Base-by-base conservation (phyloP, 2,113 vertebrate genomes). In the Phyllostomus discolor region DNA sequence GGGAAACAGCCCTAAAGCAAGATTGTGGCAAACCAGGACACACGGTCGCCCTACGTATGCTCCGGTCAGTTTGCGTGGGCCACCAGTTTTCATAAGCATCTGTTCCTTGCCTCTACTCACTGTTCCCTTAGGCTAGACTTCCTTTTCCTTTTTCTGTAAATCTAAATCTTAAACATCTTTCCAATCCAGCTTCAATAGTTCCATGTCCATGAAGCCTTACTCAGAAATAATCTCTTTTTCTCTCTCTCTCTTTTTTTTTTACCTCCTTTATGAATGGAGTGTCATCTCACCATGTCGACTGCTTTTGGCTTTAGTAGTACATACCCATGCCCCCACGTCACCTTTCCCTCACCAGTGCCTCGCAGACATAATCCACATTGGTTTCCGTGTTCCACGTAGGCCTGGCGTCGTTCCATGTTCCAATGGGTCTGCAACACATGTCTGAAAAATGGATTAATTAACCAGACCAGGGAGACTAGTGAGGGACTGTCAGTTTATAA, bases 61-160 rank as follows among this genome's bases (percentile, higher is more conserved):
- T 83, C 41, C 11, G 24, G 17, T 67, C 43, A 22, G 20, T 93
- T 95, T 82, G 86, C 93, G 46, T 91, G 90, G 75, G 28, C 81
- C 91, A 46, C 46, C 57, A 15, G 79, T 93, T 52, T 93, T 31
- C 38, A 66, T 67, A 31, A 38, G 20, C 17, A 72, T 67, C 22
- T 69, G 31, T 81, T 92, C 33, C 59, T 76, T 41, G 52, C 22
- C 2, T 78, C 66, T 52, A 41, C 35, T 67, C 20, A 38, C 16
- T 91, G 16, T 57, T 50, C 33, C 62, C 48, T 26, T 70, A 90
- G 48, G 41, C 41, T 64, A 57, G 46, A 94, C 76, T 83, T 43
- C 41, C 9, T 91, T 92, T 94, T 22, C 31, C 38, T 78, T 94
- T 87, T 84, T 82, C n/a, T 93, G 7, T 76, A 92, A 88, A 80